Percentiles rank a stretch among this genome's conserved stretches.
These are phyloP conservation scores for Coelogynopora nodosa DNA, from an alignment of 2,888 invertebrate species.

Conservation along the genomic window DNA sequence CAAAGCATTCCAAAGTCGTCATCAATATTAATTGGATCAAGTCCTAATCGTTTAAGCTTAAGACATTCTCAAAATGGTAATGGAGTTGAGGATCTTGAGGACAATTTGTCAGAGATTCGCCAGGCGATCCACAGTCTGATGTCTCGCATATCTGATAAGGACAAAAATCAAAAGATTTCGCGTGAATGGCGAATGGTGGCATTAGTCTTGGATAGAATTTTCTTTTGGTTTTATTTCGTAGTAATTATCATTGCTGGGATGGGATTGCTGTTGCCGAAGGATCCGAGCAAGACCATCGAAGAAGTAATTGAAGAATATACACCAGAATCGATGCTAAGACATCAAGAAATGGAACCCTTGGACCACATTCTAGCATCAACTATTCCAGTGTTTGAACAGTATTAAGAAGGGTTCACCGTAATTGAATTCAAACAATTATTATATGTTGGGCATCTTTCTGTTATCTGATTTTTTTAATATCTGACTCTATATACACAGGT, in stretches of 20 bases:
- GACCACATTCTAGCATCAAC: too few species aligned
- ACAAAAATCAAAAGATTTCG: conserved; percentile 53
- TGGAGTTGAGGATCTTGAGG: conserved; percentile 16
- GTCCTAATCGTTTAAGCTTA: background rate
- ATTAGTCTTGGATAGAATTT: conserved; percentile 55
- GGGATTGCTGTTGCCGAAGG: conserved; percentile 44
- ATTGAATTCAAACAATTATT: too few species aligned
- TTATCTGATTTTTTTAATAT: too few species aligned
- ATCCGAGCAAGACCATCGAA: conserved; percentile 32
- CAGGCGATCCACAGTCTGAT: conserved; percentile 42
- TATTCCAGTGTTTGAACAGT: too few species aligned
- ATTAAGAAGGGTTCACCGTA: too few species aligned
- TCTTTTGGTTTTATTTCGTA: conserved; percentile 55
- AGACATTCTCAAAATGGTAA: background rate
- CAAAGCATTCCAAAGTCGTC: background rate
- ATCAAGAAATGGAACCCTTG: too few species aligned
- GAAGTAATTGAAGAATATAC: conserved; percentile 42
- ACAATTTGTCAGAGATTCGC: conserved; percentile 44
- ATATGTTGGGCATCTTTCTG: too few species aligned
- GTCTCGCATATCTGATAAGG: conserved; percentile 48
- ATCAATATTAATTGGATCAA: background rate
- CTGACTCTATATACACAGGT: too few species aligned
- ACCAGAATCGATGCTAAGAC: conserved; percentile 23
- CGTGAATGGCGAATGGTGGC: conserved; percentile 57
- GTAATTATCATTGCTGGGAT: conserved; percentile 54